Evolutionary conservation across 2,888 invertebrate genomes (phyloP).

Genomic region (Amiota mariae): DNA sequence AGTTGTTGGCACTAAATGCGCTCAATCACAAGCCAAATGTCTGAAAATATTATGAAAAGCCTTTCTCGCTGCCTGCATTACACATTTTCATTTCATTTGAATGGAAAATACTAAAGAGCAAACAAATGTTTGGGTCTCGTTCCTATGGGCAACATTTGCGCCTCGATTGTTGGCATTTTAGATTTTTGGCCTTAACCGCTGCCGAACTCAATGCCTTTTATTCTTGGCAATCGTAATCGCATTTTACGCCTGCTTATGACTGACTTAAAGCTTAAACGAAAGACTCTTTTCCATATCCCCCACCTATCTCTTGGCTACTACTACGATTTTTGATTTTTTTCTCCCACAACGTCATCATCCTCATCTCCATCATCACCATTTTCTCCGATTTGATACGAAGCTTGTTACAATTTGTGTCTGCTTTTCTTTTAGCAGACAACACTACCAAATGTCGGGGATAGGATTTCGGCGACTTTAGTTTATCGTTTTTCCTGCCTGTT

Average conservation of each 20-base stretch:
- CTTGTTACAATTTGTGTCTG: conserved; percentile 67
- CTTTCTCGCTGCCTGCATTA: conserved; percentile 46
- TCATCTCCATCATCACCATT: conserved; percentile 3
- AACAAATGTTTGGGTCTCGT: neutral
- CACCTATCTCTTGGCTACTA: conserved; percentile 29
- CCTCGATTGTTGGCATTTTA: conserved; percentile 5
- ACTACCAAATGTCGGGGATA: neutral
- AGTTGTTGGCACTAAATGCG: conserved; percentile 56
- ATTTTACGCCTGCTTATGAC: conserved; percentile 30
- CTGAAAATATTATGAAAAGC: conserved; percentile 68
- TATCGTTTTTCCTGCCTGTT: conserved; percentile 25
- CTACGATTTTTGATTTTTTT: conserved; percentile 25
- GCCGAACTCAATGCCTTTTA: conserved; percentile 1
- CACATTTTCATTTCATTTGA: neutral
- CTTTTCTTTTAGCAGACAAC: conserved; percentile 34
- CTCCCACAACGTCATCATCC: neutral
- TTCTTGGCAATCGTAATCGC: conserved; percentile 40
- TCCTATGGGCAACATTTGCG: conserved; percentile 26
- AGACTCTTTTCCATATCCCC: conserved; percentile 29
- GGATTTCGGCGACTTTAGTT: conserved; percentile 34
- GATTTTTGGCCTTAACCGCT: neutral
- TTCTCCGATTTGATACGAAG: conserved; percentile 34
- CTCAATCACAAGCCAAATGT: conserved; percentile 67
- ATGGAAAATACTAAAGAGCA: neutral
- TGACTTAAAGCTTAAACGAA: neutral